Evolutionary conservation across 2,888 invertebrate genomes (phyloP).

Genomic region (Carpatolechia fugitivella): DNA sequence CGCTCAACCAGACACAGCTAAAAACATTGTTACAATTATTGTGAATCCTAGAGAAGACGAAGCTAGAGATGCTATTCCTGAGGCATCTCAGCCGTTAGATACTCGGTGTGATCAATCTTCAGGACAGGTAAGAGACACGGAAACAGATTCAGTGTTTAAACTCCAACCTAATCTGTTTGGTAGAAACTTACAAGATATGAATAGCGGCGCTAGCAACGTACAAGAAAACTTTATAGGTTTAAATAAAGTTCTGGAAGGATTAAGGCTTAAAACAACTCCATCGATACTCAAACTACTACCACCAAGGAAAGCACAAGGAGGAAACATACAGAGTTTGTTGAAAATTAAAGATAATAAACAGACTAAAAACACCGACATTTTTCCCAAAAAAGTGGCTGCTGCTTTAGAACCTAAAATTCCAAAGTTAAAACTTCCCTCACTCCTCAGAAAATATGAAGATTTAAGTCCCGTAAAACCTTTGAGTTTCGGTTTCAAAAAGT

Average conservation of each 20-base stretch:
- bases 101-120: constrained; percentile 44
- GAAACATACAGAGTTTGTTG: constrained; percentile 11
- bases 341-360: constrained; percentile 5
- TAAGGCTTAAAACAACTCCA: constrained; percentile 28
- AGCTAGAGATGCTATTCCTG: constrained; percentile 36
- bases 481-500: not conserved
- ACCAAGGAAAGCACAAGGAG: not conserved
- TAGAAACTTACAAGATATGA: constrained; percentile 41
- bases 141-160: constrained; percentile 28
- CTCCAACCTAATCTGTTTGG: constrained; percentile 25
- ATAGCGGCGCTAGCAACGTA: constrained; percentile 50
- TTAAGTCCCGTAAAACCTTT: not conserved
- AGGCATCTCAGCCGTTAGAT: constrained; percentile 51
- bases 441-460: not conserved
- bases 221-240: constrained; percentile 34
- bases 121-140: constrained; percentile 15
- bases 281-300: constrained; percentile 17
- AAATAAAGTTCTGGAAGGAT: constrained; percentile 22
- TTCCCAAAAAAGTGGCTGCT: constrained; percentile 12
- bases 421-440: not conserved
- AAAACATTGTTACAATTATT: constrained; percentile 51
- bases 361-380: not conserved
- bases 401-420: constrained; percentile 7
- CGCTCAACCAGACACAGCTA: constrained; percentile 36
- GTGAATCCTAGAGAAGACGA: constrained; percentile 36